phyloP scores from a whole-genome alignment of 2,797 vertebrate species.

The Coreius guichenoti region DNA sequence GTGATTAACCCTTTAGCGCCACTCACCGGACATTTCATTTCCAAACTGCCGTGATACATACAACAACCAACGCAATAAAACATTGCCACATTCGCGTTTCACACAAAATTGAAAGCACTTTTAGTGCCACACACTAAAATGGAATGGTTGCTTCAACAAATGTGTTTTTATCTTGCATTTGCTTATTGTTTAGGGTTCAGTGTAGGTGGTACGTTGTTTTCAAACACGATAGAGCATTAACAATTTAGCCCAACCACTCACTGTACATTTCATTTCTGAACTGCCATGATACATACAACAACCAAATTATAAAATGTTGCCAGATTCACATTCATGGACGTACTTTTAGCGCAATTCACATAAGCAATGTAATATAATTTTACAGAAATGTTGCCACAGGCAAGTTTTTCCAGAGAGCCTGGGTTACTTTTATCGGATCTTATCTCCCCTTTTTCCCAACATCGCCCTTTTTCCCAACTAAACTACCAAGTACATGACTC shows the following conservation, averaged over 20 bases:
- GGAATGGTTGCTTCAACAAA: neutral
- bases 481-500: conserved; percentile 31
- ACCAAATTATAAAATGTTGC: neutral
- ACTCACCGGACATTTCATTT: neutral
- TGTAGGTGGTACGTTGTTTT: neutral
- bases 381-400: neutral
- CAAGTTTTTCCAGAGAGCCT: neutral
- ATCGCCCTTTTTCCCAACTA: conserved; percentile 15
- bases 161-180: neutral
- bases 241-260: neutral
- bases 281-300: neutral
- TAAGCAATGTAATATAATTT: neutral
- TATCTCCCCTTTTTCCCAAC: conserved; percentile 21
- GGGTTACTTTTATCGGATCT: conserved; percentile 21
- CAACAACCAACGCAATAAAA: neutral
- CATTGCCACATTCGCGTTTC: neutral
- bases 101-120: neutral
- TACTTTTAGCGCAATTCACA: neutral
- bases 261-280: neutral
- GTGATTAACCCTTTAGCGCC: neutral
- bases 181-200: neutral
- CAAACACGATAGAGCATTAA: neutral
- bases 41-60: neutral
- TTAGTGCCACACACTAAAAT: neutral
- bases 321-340: neutral